Evolutionary conservation across 2,888 invertebrate genomes (phyloP), one percentile per base, ranked within the genome.

Genomic region (Orthosia gothica): DNA sequence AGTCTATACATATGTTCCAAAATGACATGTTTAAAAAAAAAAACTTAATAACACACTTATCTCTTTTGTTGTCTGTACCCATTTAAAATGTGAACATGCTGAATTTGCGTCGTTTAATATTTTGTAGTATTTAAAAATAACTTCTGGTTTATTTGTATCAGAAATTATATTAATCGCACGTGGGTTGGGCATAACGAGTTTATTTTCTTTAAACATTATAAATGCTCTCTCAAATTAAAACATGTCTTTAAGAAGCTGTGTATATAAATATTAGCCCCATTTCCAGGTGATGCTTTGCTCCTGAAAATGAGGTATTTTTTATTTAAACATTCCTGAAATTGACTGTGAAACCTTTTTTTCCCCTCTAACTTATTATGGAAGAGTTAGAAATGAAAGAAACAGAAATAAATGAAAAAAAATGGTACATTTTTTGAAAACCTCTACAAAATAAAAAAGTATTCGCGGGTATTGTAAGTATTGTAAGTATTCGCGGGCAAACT

Each of bases 41-140:
- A 12, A 12, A 20, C 4, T n/a, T 47, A 11, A n/a, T 58, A 26
- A 15, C 26, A 49, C 26, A 45, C 11, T 7, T 49, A 55, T 16
- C 11, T 45, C 3, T 18, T 72, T 64, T 20, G 18, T 18, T 40
- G 47, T 49, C 63, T 77, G 80, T 85, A 82, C 77, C 71, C 70
- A 76, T 80, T 81, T 74, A 84, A 79, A 79, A 76, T 55, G 66
- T 72, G 70, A 84, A 84, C 79, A 83, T 69, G 66, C 80, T 70
- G 67, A 63, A 76, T 82, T 79, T 67, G 20, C 20, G 47, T 65
- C 55, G 49, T 50, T 9, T 47, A 78, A 49, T 73, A 80, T 54
- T 72, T 80, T 67, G 78, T 64, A 45, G 59, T 67, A 82, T 66
- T 79, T 71, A 63, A 58, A 58, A 59, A n/a, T 71, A 23, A 47